Base-by-base conservation (phyloP, 2,888 invertebrate genomes). In the Gerosis bhagava region DNA sequence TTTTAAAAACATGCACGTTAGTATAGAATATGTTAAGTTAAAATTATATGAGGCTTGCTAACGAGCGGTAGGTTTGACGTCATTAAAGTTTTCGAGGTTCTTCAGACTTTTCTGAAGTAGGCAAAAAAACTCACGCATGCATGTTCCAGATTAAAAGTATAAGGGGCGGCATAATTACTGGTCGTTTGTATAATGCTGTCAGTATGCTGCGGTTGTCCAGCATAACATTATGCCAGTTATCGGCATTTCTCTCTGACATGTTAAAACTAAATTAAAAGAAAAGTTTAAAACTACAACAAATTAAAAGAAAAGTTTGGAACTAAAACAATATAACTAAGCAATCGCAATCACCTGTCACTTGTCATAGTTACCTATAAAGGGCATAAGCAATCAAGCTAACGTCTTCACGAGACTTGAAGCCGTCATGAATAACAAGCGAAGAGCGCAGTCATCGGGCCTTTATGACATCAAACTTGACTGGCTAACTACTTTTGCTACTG, bases 41-140 rank as follows among this genome's bases (percentile, higher is more conserved):
- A 43, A 41, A 35, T 43, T 26, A 43, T 44, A 35, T 35, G 28
- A 35, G 35, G 28, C 43, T 28, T 21, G 35, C 35, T 44, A 44
- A 44, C 43, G 43, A 44, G 43, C 43, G 35, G 34, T 36, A 29
- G 15, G 36, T 16, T 35, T 44, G 36, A 44, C 44, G 44, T 44
- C 44, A 36, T 44, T 44, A 44, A 44, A 44, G 36, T 44, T 44
- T 44, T 44, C 44, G 44, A 36, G 36, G 44, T 44, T 44, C 36
- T 36, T 44, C 44, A 44, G 44, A 44, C 44, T 44, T 44, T 44
- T 22, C 44, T 36, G 35, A 44, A 44, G 44, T 17, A 44, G 21
- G 43, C 35, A 16, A 35, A 43, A 35, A 44, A 36, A n/a, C 44
- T 36, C 35, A 44, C 44, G 36, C 44, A 29, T 36, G 35, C 35